A percentile compares a stretch with the other conserved stretches of the same genome.
These are phyloP conservation scores for Picathartes gymnocephalus DNA, from an alignment of 2,113 vertebrate species.

Conservation along the genomic window DNA sequence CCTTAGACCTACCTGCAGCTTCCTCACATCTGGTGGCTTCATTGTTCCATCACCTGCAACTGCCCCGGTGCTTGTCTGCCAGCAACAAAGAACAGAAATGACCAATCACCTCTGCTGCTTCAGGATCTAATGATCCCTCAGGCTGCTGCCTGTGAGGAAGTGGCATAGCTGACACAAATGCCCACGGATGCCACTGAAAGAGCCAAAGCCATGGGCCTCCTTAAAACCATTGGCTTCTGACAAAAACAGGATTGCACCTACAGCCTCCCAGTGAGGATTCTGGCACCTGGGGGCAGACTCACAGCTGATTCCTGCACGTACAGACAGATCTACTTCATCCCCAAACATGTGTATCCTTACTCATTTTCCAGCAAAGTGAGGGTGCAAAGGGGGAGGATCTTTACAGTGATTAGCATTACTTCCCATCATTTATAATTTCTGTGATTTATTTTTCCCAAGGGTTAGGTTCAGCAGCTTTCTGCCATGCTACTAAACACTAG, in stretches of 20 bases:
- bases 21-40: constrained; percentile 71
- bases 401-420: background rate
- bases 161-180: background rate
- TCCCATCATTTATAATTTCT: background rate
- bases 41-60: constrained; percentile 52
- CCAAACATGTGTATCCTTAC: background rate
- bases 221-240: background rate
- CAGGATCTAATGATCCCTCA: background rate
- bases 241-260: background rate
- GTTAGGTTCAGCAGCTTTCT: background rate
- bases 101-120: background rate
- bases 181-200: background rate
- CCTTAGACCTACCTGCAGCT: constrained; percentile 79
- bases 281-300: background rate
- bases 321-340: background rate
- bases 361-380: background rate
- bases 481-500: background rate
- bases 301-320: background rate
- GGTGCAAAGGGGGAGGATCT: background rate
- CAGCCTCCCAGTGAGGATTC: background rate
- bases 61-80: constrained; percentile 70
- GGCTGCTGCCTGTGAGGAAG: background rate
- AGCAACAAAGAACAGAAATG: constrained; percentile 29
- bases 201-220: background rate
- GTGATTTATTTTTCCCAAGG: background rate